These are phyloP conservation scores for Paracanthobrama guichenoti DNA, from an alignment of 2,113 vertebrate species.

Conservation along the genomic window DNA sequence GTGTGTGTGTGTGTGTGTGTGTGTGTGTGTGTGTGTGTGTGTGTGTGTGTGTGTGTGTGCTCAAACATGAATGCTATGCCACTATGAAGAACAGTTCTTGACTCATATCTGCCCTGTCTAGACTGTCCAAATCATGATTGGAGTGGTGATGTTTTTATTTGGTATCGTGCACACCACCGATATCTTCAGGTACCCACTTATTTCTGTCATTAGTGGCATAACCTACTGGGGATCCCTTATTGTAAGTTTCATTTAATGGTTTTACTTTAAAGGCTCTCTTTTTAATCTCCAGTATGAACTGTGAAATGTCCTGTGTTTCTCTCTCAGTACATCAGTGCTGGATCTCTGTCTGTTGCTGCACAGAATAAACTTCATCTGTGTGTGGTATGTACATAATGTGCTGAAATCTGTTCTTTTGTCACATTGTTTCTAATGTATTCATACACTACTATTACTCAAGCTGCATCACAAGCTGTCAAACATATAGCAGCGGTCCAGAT, in stretches of 20 bases:
- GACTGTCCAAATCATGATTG: conserved; percentile 49
- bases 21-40: no score
- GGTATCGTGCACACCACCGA: not conserved
- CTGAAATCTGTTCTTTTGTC: not conserved
- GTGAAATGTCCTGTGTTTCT: not conserved
- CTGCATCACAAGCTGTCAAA: no score
- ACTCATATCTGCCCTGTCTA: not conserved
- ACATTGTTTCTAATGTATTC: not conserved
- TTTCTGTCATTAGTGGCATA: not conserved
- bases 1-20: no score
- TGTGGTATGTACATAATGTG: not conserved
- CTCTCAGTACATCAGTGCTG: conserved; percentile 49
- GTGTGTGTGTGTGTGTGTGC: no score
- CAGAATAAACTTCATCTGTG: not conserved
- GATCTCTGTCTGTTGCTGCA: conserved; percentile 27
- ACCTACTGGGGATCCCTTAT: not conserved
- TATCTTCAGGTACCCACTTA: accelerated
- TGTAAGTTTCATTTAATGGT: conserved; percentile 34
- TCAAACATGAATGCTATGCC: no score
- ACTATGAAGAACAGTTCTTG: no score
- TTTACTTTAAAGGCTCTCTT: not conserved
- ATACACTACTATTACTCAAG: no score
- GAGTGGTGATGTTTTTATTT: not conserved
- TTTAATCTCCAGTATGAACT: not conserved
- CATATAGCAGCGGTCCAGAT: not conserved